Evolutionary conservation across 2,113 vertebrate species (phyloP).

Genomic region (Indicator indicator): DNA sequence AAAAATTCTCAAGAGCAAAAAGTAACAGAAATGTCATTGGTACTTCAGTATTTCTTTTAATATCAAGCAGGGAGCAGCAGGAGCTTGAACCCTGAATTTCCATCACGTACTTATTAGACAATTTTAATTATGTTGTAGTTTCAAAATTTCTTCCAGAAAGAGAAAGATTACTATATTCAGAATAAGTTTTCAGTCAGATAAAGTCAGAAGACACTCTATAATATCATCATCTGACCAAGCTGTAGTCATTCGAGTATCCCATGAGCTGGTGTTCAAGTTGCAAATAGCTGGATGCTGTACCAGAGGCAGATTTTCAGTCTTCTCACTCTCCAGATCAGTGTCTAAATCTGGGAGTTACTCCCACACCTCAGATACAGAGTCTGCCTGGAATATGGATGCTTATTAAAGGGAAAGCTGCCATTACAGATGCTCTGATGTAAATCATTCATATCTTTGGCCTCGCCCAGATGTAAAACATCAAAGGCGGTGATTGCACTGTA

Average conservation of each 20-base stretch:
- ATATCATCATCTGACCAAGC: constrained; percentile 21
- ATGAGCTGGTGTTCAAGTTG: not conserved
- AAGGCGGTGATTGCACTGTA: not conserved
- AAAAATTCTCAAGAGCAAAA: not conserved
- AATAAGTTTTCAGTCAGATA: not conserved
- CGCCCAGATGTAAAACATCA: not conserved
- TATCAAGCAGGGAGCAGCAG: not conserved
- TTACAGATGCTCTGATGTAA: not conserved
- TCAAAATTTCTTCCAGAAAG: not conserved
- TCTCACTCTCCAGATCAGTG: constrained; percentile 37
- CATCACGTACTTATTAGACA: not conserved
- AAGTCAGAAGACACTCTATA: not conserved
- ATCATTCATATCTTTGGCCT: not conserved
- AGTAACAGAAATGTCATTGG: not conserved
- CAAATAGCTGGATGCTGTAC: constrained; percentile 29
- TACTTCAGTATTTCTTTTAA: not conserved
- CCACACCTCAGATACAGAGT: constrained; percentile 49
- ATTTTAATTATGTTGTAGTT: not conserved
- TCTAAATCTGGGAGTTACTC: constrained; percentile 73
- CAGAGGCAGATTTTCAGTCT: constrained; percentile 57
- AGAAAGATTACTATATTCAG: not conserved
- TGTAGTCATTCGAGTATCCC: not conserved
- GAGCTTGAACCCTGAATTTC: not conserved
- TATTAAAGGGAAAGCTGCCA: constrained; percentile 60
- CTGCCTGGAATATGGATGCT: constrained; percentile 37